Evolutionary conservation across 1,140 invertebrate genomes (phyloP), one percentile per base, ranked within the genome.

Genomic region (Eumaeus atala): DNA sequence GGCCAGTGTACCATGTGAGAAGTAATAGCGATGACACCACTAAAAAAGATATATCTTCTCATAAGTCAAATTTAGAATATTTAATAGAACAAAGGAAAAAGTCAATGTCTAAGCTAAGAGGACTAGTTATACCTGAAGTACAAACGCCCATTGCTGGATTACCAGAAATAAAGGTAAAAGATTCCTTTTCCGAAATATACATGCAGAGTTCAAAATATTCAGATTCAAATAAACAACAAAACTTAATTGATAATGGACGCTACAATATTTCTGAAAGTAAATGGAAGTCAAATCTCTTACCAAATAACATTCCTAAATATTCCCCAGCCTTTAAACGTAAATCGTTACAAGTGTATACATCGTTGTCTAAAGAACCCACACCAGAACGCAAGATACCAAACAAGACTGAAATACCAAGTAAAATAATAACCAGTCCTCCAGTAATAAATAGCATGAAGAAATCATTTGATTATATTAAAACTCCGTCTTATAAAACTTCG

Each of bases 311-410:
- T 53, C 93, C 93, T 0, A 95, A 95, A 86, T 95, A 95, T 87
- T 95, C 93, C 1, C 94, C 94, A 21, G 94, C 94, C 1, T 95
- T 95, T 69, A 95, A 95, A 74, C 78, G 93, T 51, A 94, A 94
- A 83, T 91, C 90, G 38, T 79, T 94, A 14, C 89, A 93, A 57
- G 89, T 93, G 3, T 93, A 92, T 71, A 89, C 89, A 36, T 78
- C 74, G 34, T 68, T 74, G 56, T 88, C 63, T 48, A 89, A 81
- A 64, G 79, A 78, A 80, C 81, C 73, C 60, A 84, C 70, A 49
- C 73, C 78, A 34, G 84, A 87, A 66, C 61, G 77, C 9, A 83
- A 78, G 70, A 73, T 79, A 49, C 57, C 54, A 40, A 74, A 79
- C 28, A 80, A 79, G 61, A 57, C 77, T 21, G 74, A 83, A 11